These are phyloP conservation scores for Chrysolina haemoptera DNA, from an alignment of 2,888 invertebrate species.

Conservation along the genomic window DNA sequence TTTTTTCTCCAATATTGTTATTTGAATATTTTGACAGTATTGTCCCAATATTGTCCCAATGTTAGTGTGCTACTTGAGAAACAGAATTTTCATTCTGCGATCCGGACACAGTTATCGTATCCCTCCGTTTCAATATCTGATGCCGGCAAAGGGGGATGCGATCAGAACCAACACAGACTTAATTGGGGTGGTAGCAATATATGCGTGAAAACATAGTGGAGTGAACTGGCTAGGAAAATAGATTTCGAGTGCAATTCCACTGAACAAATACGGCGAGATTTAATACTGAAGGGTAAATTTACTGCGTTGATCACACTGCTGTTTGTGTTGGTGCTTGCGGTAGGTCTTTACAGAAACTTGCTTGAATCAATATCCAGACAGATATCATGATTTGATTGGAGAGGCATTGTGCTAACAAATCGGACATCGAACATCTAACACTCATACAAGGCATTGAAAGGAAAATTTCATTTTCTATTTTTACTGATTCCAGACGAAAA, in stretches of 20 bases:
- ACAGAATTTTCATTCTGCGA: too few species aligned
- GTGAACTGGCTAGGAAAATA: constrained; percentile 30
- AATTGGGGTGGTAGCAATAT: constrained; percentile 24
- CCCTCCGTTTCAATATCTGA: constrained; percentile 3
- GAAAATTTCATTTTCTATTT: neutral
- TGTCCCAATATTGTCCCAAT: too few species aligned
- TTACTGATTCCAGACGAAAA: too few species aligned
- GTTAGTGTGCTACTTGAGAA: too few species aligned
- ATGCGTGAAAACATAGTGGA: constrained; percentile 31
- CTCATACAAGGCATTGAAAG: neutral
- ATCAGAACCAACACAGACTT: constrained; percentile 2
- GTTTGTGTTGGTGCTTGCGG: constrained; percentile 15
- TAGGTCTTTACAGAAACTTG: constrained; percentile 17
- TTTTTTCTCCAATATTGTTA: too few species aligned
- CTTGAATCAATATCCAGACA: neutral
- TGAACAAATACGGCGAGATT: constrained; percentile 28
- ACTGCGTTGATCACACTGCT: constrained; percentile 15
- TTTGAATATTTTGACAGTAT: too few species aligned
- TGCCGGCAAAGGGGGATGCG: neutral
- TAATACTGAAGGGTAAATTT: constrained; percentile 21
- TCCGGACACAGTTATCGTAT: neutral
- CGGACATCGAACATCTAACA: neutral
- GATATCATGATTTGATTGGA: neutral
- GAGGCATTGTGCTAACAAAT: neutral
- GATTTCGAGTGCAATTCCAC: constrained; percentile 31